Percentiles rank a stretch among this genome's conserved stretches.
phyloP scores from a whole-genome alignment of 2,113 vertebrate species.

The Lophius piscatorius region DNA sequence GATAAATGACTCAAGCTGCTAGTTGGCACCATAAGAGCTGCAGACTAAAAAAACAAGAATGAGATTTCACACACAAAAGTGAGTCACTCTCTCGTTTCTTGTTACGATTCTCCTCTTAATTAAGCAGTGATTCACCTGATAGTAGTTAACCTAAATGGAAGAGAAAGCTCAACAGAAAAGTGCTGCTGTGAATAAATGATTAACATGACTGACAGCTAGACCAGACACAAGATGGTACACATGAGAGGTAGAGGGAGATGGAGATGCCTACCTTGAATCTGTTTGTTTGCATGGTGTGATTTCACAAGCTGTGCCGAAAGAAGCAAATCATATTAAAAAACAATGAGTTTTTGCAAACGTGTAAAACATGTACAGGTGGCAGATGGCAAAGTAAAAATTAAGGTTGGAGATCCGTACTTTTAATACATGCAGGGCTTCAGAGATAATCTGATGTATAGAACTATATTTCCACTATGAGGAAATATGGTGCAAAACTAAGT shows the following conservation, averaged over 20 bases:
- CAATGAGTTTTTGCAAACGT: slow-evolving; percentile 65
- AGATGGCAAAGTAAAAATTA: slow-evolving; percentile 43
- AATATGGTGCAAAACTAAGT: background rate
- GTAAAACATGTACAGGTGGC: slow-evolving; percentile 52
- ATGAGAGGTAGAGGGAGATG: slow-evolving; percentile 54
- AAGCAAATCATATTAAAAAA: slow-evolving; percentile 88
- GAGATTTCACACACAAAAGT: slow-evolving; percentile 30
- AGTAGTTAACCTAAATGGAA: slow-evolving; percentile 2
- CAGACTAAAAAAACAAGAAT: slow-evolving; percentile 32
- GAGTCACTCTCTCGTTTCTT: slow-evolving; percentile 12
- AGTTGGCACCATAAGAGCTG: slow-evolving; percentile 46
- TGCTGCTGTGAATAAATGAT: background rate
- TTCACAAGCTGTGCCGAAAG: slow-evolving; percentile 98
- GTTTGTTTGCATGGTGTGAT: slow-evolving; percentile 98
- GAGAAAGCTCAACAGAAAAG: slow-evolving; percentile 2
- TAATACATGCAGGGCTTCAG: too few species aligned
- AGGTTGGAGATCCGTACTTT: slow-evolving; percentile 11
- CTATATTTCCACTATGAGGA: background rate
- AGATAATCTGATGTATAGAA: too few species aligned
- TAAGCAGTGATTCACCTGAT: slow-evolving; percentile 9
- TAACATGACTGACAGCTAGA: background rate
- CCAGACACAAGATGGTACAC: background rate
- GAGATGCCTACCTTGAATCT: slow-evolving; percentile 93
- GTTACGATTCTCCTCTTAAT: slow-evolving; percentile 13
- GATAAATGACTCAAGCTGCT: slow-evolving; percentile 68